Base-by-base conservation (phyloP, 1,140 invertebrate genomes). In the Drosophila equinoxialis region DNA sequence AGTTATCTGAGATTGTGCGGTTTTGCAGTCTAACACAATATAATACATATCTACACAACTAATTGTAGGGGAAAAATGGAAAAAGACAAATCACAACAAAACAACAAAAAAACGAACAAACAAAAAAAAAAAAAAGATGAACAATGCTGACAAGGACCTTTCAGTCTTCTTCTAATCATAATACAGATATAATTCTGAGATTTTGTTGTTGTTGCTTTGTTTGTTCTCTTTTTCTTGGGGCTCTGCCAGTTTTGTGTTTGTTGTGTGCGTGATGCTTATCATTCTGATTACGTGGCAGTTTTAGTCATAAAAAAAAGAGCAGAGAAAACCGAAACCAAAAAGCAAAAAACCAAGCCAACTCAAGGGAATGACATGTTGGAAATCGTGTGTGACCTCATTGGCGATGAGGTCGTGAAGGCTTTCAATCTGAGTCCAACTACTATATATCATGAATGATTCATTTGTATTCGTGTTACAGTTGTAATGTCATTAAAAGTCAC, bases 221-320 rank as follows among this genome's bases (percentile, higher is more conserved):
- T 35, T 59, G 3, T 68, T 58, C 30, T 39, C 35, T 51, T 6
- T 65, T 55, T 62, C 23, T 63, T 13, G 39, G 54, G 68, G 45
- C 51, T 63, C 35, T 61, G 66, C 42, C 48, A 60, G 78, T 71
- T 71, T 71, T 62, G 61, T 65, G 68, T 68, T 64, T 81, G 81
- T 79, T 30, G 63, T 20, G 63, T 66, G 76, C 71, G 83, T 72
- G 79, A 77, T 86, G 77, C 85, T 86, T 87, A 86, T 86, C 82
- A 86, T 87, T 86, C 75, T 86, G 83, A 86, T 86, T 86, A 87
- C 83, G 79, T 74, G 83, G 83, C 83, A 73, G 60, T 77, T 71
- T 83, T 79, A 71, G 72, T 57, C 72, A 77, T 86, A 83, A 82
- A 87, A 79, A 77, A 69, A 71, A 74, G 58, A 65, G 37, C 17